Conservation (phyloP, 2,797 vertebrate genomes). For the Lagorchestes hirsutus region DNA sequence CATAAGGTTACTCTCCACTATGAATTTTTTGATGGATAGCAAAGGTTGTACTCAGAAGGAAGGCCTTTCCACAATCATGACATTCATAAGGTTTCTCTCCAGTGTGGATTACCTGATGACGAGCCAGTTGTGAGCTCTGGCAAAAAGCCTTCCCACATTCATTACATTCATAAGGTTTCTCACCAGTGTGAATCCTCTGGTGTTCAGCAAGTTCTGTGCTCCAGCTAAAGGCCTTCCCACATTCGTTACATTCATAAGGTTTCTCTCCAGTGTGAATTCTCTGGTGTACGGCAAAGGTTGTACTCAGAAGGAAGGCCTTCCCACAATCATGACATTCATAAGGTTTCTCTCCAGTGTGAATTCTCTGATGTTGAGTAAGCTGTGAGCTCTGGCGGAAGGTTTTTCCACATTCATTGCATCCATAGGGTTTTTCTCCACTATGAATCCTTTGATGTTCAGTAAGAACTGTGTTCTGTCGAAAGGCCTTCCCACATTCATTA, state of each 20-base stretch:
- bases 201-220: constrained; percentile 75
- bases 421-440: constrained; percentile 74
- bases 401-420: constrained; percentile 73
- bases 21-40: constrained; percentile 12
- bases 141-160: constrained; percentile 20
- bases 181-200: constrained; percentile 57
- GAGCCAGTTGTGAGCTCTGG: not conserved
- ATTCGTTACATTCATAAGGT: constrained; percentile 71
- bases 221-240: constrained; percentile 75
- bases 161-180: constrained; percentile 15
- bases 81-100: constrained; percentile 23
- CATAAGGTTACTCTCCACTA: not conserved
- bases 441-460: constrained; percentile 75
- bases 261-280: constrained; percentile 75
- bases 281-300: constrained; percentile 72
- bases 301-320: constrained; percentile 72
- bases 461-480: constrained; percentile 65
- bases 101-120: constrained; percentile 3
- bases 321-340: constrained; percentile 74
- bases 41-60: not conserved
- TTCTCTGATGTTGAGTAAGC: constrained; percentile 75
- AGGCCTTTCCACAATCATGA: constrained; percentile 2
- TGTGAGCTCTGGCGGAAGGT: constrained; percentile 72
- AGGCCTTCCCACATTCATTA: constrained; percentile 65
- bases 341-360: constrained; percentile 75